Percentiles rank a stretch among this genome's conserved stretches.
Conservation (phyloP, 2,888 invertebrate genomes). For the Ernsta delagoae region DNA sequence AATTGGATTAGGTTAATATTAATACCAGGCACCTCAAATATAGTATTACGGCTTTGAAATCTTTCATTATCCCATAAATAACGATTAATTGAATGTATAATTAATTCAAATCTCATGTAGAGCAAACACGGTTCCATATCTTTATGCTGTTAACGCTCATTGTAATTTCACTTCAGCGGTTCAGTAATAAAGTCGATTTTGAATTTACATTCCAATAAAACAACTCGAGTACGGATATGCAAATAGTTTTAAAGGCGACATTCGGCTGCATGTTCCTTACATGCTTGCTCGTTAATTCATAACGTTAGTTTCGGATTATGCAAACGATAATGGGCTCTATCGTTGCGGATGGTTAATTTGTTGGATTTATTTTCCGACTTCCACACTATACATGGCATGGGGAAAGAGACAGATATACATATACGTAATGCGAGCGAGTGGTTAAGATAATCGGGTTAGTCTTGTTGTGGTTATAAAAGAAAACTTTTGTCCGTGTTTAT, state of each 20-base stretch:
- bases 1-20: constrained; percentile 4
- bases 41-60: constrained; percentile 42
- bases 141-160: not conserved
- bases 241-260: constrained; percentile 30
- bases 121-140: constrained; percentile 37
- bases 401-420: not conserved
- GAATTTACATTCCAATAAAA: not conserved
- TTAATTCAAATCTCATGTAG: constrained; percentile 52
- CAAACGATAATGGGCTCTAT: constrained; percentile 29
- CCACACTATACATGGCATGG: not conserved
- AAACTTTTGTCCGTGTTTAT: not conserved
- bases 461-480: not conserved
- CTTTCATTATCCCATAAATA: constrained; percentile 53
- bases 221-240: constrained; percentile 15
- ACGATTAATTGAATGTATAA: constrained; percentile 50
- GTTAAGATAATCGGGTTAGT: not conserved
- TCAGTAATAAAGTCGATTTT: constrained; percentile 5
- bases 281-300: constrained; percentile 20
- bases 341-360: constrained; percentile 22
- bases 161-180: not conserved
- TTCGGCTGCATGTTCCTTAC: constrained; percentile 24
- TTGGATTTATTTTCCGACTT: constrained; percentile 5
- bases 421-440: not conserved
- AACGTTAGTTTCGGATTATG: constrained; percentile 24
- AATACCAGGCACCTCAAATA: not conserved